Percentiles rank a stretch among this genome's conserved stretches.
Evolutionary conservation across 2,113 vertebrate species (phyloP).

Genomic region (Myiagra hebetior): DNA sequence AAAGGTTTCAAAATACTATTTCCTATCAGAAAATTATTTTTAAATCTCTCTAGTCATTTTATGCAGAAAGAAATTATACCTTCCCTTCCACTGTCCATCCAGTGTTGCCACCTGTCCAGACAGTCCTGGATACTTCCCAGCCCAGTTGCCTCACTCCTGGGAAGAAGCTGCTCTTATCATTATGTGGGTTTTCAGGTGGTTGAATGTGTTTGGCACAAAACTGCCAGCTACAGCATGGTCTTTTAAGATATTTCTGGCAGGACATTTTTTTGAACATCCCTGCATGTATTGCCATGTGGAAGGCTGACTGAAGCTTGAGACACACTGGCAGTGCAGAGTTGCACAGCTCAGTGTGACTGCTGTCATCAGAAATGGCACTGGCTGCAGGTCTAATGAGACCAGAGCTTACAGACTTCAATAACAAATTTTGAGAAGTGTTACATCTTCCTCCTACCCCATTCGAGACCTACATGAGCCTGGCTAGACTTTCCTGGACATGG

Average conservation of each 20-base stretch:
- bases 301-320: neutral
- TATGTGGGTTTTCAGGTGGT: neutral
- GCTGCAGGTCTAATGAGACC: neutral
- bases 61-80: neutral
- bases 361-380: fast-evolving
- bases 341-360: fast-evolving
- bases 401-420: neutral
- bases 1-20: neutral
- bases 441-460: fast-evolving
- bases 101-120: neutral
- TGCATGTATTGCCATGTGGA: neutral
- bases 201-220: neutral
- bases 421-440: neutral
- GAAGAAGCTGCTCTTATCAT: neutral
- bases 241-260: neutral
- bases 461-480: fast-evolving
- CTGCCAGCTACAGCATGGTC: neutral
- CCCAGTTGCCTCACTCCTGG: fast-evolving
- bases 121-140: neutral
- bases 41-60: neutral
- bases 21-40: neutral
- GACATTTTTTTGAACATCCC: neutral
- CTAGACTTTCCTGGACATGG: neutral
- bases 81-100: neutral
- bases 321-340: fast-evolving